A percentile compares a stretch with the other conserved stretches of the same genome.
phyloP scores from a whole-genome alignment of 2,113 vertebrate genomes.

The Hassar affinis region DNA sequence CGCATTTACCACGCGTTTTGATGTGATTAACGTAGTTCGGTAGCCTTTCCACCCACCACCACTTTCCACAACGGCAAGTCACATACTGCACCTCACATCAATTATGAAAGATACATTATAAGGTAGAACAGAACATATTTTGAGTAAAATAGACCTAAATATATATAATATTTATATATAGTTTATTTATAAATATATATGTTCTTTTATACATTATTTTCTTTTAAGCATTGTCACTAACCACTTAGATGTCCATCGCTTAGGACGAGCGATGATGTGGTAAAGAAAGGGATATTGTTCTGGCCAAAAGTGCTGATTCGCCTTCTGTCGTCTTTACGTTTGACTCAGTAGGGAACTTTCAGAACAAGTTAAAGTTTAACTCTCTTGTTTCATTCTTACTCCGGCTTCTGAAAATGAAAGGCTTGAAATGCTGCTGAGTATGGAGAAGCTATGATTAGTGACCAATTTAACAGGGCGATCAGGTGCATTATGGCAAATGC shows the following conservation, averaged over 20 bases:
- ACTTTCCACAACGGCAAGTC: constrained; percentile 13
- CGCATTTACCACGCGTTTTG: constrained; percentile 41
- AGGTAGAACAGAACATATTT: not conserved
- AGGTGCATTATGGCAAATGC: not conserved
- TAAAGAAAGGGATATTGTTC: constrained; percentile 73
- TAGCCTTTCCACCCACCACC: constrained; percentile 17
- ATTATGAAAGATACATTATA: not conserved
- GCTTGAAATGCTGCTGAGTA: constrained; percentile 1
- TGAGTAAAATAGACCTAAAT: not conserved
- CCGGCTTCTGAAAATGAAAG: constrained; percentile 64
- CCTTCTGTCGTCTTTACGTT: constrained; percentile 73
- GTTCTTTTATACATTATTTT: not conserved
- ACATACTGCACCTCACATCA: not conserved
- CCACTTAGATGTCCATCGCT: not conserved
- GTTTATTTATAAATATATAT: not conserved
- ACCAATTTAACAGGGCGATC: not conserved
- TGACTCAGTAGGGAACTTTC: constrained; percentile 83
- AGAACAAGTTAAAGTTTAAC: constrained; percentile 96
- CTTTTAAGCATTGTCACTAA: not conserved
- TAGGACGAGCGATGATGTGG: constrained; percentile 42
- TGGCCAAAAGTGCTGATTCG: constrained; percentile 72
- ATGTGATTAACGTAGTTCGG: constrained; percentile 43
- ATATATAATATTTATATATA: too few relatives aligned
- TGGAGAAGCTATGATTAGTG: not conserved
- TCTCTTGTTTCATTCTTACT: constrained; percentile 71